A percentile compares a stretch with the other conserved stretches of the same genome.
Evolutionary conservation across 2,888 invertebrate genomes (phyloP).

Genomic region (Lamellibrachia columna): DNA sequence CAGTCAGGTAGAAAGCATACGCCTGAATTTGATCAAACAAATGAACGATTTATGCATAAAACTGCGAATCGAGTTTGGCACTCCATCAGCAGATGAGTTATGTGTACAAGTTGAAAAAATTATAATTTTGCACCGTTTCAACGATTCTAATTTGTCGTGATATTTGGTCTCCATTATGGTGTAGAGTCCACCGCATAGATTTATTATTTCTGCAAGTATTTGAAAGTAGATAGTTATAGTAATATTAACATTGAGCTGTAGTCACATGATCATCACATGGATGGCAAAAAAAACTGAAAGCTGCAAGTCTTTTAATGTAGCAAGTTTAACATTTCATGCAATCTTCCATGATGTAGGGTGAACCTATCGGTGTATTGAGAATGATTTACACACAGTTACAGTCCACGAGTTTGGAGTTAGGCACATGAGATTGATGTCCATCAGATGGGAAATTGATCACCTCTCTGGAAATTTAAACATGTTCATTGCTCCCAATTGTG

Average conservation of each 20-base stretch:
- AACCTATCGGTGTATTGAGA: background rate
- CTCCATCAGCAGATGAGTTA: no score
- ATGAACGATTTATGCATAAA: no score
- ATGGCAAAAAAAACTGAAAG: background rate
- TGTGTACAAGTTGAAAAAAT: no score
- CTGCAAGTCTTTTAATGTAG: background rate
- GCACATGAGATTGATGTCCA: no score
- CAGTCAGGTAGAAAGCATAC: no score
- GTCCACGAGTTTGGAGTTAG: no score
- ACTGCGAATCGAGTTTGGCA: no score
- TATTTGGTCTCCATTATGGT: no score
- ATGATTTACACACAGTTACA: background rate
- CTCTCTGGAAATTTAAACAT: background rate
- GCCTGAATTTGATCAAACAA: no score
- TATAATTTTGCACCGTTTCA: no score
- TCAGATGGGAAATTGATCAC: background rate
- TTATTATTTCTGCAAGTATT: background rate
- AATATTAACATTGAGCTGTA: background rate
- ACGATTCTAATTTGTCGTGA: no score
- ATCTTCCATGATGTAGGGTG: background rate
- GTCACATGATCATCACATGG: background rate
- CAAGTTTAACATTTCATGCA: background rate
- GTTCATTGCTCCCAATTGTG: background rate
- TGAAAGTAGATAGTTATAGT: background rate
- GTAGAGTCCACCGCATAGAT: background rate